These are phyloP conservation scores for Bombus sibiricus DNA, from an alignment of 1,140 invertebrate species.

Conservation along the genomic window DNA sequence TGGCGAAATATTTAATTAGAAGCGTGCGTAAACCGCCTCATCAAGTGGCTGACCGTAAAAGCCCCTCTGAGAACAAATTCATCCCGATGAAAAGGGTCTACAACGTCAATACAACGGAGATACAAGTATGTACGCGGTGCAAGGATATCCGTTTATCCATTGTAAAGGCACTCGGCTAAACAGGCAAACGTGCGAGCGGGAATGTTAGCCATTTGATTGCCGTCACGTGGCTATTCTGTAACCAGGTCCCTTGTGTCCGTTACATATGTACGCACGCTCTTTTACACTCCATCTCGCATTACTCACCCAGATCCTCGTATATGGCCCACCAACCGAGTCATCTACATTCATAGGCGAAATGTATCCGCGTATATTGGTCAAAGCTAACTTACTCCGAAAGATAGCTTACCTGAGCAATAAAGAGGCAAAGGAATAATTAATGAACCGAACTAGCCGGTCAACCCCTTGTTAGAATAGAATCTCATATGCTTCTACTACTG, in stretches of 20 bases:
- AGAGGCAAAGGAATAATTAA: conserved; percentile 62
- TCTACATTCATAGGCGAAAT: conserved; percentile 29
- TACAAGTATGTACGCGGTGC: conserved; percentile 4
- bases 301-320: neutral
- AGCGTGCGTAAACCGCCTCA: neutral
- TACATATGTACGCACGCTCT: conserved; percentile 26
- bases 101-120: neutral
- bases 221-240: conserved; percentile 22
- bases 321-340: neutral
- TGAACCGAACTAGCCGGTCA: conserved; percentile 21
- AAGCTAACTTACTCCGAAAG: conserved; percentile 31
- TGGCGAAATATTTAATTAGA: conserved; percentile 27
- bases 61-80: conserved; percentile 17
- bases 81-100: neutral
- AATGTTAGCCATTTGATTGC: conserved; percentile 55
- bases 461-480: neutral
- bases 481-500: neutral
- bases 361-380: neutral
- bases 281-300: conserved; percentile 22
- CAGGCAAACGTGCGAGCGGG: conserved; percentile 6
- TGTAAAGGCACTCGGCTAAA: conserved; percentile 30
- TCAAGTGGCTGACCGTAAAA: conserved; percentile 24
- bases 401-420: conserved; percentile 45
- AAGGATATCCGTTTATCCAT: conserved; percentile 51
- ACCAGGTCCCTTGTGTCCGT: neutral